These are phyloP conservation scores for Poecile atricapillus DNA, from an alignment of 2,113 vertebrate genomes.

Conservation along the genomic window DNA sequence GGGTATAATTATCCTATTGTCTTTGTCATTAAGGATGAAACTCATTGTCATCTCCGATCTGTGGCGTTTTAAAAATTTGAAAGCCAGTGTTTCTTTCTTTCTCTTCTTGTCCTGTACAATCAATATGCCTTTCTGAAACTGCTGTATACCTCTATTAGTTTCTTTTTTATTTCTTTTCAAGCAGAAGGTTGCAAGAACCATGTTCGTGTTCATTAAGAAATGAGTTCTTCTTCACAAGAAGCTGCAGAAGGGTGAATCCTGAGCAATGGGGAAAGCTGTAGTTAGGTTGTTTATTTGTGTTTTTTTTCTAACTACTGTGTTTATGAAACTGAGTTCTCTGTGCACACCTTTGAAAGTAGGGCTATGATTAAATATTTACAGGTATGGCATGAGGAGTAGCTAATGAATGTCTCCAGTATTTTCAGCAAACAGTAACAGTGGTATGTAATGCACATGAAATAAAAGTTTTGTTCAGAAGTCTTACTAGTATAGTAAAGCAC, in stretches of 20 bases:
- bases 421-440: not conserved
- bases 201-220: not conserved
- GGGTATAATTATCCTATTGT: not conserved
- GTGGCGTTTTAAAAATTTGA: not conserved
- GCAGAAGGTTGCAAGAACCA: not conserved
- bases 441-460: not conserved
- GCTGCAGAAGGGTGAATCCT: not conserved
- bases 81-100: not conserved
- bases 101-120: not conserved
- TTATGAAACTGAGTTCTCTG: constrained; percentile 24
- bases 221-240: not conserved
- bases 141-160: fast-evolving
- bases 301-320: not conserved
- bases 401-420: constrained; percentile 31
- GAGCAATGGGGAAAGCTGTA: not conserved
- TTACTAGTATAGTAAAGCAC: not conserved
- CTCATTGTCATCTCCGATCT: not conserved
- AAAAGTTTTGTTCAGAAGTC: not conserved
- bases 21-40: not conserved
- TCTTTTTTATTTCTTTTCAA: not conserved
- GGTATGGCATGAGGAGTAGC: not conserved
- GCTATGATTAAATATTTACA: constrained; percentile 59
- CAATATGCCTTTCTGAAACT: not conserved
- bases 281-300: not conserved
- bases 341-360: constrained; percentile 44